phyloP scores from a whole-genome alignment of 2,888 invertebrate genomes.

The Maniola hyperantus region DNA sequence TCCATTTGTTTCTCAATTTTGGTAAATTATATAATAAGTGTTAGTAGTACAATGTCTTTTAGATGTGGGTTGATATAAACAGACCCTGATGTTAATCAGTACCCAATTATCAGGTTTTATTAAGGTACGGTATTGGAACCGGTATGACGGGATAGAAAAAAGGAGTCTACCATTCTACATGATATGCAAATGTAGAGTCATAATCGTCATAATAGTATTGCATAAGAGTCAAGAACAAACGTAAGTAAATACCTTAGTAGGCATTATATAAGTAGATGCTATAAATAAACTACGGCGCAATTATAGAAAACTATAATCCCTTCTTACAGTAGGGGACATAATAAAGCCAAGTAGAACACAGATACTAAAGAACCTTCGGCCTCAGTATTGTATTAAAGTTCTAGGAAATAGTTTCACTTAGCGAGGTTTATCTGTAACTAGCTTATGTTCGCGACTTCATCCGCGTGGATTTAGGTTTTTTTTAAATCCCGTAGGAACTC shows the following conservation, averaged over 20 bases:
- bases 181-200: constrained; percentile 15
- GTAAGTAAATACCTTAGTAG: neutral
- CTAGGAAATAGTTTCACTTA: neutral
- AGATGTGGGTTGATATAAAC: neutral
- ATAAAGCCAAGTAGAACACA: neutral
- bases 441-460: too few relatives aligned
- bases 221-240: constrained; percentile 9
- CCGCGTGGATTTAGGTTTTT: too few relatives aligned
- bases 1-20: neutral
- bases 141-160: neutral
- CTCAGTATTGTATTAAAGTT: neutral
- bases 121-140: constrained; percentile 6
- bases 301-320: constrained; percentile 7
- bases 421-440: neutral
- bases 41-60: neutral
- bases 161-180: neutral
- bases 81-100: neutral
- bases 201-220: constrained; percentile 15
- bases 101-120: neutral
- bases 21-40: neutral
- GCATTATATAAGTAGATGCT: neutral
- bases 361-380: neutral
- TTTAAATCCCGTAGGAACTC: too few relatives aligned
- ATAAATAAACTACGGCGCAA: constrained; percentile 6
- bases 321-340: neutral